These are phyloP conservation scores for Camponotus fellah DNA, from an alignment of 2,888 invertebrate species.

Conservation along the genomic window DNA sequence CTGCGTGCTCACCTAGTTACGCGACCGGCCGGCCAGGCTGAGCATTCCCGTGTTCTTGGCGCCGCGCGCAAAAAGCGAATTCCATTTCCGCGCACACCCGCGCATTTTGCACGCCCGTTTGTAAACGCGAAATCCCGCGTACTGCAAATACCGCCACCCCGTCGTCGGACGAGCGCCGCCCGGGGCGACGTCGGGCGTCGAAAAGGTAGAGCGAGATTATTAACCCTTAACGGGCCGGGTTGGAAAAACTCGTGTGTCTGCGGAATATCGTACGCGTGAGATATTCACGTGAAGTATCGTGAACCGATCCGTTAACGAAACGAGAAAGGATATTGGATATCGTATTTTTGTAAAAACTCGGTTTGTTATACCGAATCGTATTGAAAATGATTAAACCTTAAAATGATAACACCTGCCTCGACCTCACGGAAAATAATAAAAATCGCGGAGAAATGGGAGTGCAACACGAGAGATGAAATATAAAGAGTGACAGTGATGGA, in stretches of 20 bases:
- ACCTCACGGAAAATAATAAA: not conserved
- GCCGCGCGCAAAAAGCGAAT: slow-evolving; percentile 52
- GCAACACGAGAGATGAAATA: not conserved
- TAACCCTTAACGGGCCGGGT: slow-evolving; percentile 23
- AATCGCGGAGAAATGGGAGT: not conserved
- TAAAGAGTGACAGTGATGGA: slow-evolving; percentile 2
- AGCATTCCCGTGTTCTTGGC: slow-evolving; percentile 41
- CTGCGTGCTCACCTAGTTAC: slow-evolving; percentile 36
- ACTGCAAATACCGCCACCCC: slow-evolving; percentile 56
- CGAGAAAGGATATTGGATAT: slow-evolving; percentile 9
- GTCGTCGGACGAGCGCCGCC: slow-evolving; percentile 10
- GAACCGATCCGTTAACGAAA: slow-evolving; percentile 22
- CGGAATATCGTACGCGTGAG: not conserved
- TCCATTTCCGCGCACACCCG: slow-evolving; percentile 45
- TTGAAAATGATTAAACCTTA: slow-evolving; percentile 16
- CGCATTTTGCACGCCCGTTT: slow-evolving; percentile 48
- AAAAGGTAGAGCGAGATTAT: slow-evolving; percentile 34
- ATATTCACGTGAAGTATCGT: not conserved
- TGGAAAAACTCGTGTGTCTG: not conserved
- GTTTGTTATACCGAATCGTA: not conserved
- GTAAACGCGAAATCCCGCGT: slow-evolving; percentile 59
- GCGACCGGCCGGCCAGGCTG: slow-evolving; percentile 26
- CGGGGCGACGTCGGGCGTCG: slow-evolving; percentile 24
- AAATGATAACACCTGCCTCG: slow-evolving; percentile 11
- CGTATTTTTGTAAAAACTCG: not conserved